Percentiles rank a stretch among this genome's conserved stretches.
Conservation (phyloP, 2,888 invertebrate genomes). For the Alviniconcha strummeri region DNA sequence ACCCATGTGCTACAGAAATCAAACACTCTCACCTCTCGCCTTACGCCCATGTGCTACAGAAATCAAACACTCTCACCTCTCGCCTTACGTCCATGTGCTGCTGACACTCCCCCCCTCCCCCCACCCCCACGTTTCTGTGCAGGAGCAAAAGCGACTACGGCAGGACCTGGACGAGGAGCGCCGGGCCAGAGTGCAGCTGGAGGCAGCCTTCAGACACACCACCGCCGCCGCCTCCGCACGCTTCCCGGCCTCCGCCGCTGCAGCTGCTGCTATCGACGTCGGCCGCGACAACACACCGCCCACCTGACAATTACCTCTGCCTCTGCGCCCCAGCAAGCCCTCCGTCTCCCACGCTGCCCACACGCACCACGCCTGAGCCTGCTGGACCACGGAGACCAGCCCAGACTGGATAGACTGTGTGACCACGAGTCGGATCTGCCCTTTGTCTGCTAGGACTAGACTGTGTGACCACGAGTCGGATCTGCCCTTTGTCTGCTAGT, state of each 20-base stretch:
- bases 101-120: too few relatives aligned
- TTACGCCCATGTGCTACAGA: too few relatives aligned
- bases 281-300: slow-evolving; percentile 26
- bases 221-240: slow-evolving; percentile 9
- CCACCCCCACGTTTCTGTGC: slow-evolving; percentile 18
- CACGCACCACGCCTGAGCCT: background rate
- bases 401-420: too few relatives aligned
- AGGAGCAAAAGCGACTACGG: slow-evolving; percentile 70
- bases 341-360: background rate
- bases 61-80: too few relatives aligned
- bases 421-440: too few relatives aligned
- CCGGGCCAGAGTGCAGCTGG: slow-evolving; percentile 76
- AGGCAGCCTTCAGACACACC: slow-evolving; percentile 69
- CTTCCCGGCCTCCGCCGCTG: slow-evolving; percentile 21
- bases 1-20: too few relatives aligned
- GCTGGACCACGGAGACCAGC: background rate
- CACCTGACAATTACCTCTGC: slow-evolving; percentile 33
- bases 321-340: slow-evolving; percentile 22
- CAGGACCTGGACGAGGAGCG: slow-evolving; percentile 83
- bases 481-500: too few relatives aligned
- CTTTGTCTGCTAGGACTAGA: too few relatives aligned
- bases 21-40: too few relatives aligned
- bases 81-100: background rate
- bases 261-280: slow-evolving; percentile 10
- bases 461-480: too few relatives aligned